Conservation (phyloP, 1,140 invertebrate genomes). For the Adoxophyes honmai region DNA sequence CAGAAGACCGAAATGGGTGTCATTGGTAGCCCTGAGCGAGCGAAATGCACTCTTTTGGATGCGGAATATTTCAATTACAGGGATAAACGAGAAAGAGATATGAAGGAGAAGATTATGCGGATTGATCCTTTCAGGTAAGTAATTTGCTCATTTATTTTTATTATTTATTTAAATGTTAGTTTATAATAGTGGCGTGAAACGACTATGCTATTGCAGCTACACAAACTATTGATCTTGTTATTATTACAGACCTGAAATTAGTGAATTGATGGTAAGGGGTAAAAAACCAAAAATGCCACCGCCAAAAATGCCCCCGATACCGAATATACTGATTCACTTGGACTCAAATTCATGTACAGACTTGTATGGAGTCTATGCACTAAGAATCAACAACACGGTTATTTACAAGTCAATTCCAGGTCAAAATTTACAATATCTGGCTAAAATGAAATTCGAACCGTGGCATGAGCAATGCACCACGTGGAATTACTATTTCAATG, state of each 20-base stretch:
- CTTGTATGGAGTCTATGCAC: constrained; percentile 33
- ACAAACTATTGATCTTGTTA: constrained; percentile 12
- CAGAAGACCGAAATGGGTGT: constrained; percentile 56
- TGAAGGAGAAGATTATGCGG: constrained; percentile 41
- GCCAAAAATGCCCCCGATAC: constrained; percentile 32
- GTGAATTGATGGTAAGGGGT: constrained; percentile 47
- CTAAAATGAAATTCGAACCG: constrained; percentile 38
- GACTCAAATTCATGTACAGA: constrained; percentile 1
- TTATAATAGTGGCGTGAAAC: too few species aligned
- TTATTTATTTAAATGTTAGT: constrained; percentile 2
- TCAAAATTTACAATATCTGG: constrained; percentile 31
- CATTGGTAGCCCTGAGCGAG: constrained; percentile 31
- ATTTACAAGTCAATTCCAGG: constrained; percentile 40
- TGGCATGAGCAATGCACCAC: constrained; percentile 44
- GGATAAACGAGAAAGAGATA: constrained; percentile 40
- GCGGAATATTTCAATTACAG: constrained; percentile 42
- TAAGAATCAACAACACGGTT: constrained; percentile 60
- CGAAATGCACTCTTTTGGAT: constrained; percentile 35
- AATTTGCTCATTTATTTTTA: too few species aligned
- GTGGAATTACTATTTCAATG: constrained; percentile 68
- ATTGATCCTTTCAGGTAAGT: constrained; percentile 59
- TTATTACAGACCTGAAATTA: constrained; percentile 48
- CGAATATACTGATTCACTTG: constrained; percentile 27
- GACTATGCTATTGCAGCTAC: not conserved
- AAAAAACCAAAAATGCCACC: constrained; percentile 41